These are phyloP conservation scores for Sipha flava DNA, from an alignment of 1,140 invertebrate species.

Conservation along the genomic window DNA sequence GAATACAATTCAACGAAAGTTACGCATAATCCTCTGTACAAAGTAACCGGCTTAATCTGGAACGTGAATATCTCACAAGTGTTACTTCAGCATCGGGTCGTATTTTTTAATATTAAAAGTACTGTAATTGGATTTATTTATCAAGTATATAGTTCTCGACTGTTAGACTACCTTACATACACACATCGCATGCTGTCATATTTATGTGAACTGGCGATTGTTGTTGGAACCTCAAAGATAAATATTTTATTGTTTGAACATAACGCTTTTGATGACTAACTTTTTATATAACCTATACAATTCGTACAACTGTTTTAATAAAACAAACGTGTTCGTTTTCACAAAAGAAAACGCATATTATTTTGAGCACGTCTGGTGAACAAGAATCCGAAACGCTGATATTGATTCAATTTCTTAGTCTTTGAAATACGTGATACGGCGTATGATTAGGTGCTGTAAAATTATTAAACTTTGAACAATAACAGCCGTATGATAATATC, in stretches of 20 bases:
- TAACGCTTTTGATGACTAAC: background rate
- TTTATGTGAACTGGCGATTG: too few relatives aligned
- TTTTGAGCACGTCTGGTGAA: background rate
- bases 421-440: background rate
- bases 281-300: background rate
- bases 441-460: background rate
- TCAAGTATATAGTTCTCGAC: too few relatives aligned
- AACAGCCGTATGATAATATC: background rate
- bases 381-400: background rate
- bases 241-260: background rate
- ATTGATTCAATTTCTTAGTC: background rate
- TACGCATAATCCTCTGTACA: too few relatives aligned
- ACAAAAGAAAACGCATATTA: background rate
- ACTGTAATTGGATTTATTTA: too few relatives aligned
- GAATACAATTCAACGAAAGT: too few relatives aligned
- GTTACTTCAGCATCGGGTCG: too few relatives aligned
- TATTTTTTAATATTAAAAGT: too few relatives aligned
- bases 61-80: too few relatives aligned
- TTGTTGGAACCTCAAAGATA: background rate
- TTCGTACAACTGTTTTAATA: background rate
- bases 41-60: too few relatives aligned
- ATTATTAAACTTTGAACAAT: background rate
- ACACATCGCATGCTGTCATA: too few relatives aligned
- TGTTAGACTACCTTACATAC: too few relatives aligned
- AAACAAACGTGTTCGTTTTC: background rate